These are phyloP conservation scores for Myripristis jacobus DNA, from an alignment of 2,797 vertebrate species.

Conservation along the genomic window DNA sequence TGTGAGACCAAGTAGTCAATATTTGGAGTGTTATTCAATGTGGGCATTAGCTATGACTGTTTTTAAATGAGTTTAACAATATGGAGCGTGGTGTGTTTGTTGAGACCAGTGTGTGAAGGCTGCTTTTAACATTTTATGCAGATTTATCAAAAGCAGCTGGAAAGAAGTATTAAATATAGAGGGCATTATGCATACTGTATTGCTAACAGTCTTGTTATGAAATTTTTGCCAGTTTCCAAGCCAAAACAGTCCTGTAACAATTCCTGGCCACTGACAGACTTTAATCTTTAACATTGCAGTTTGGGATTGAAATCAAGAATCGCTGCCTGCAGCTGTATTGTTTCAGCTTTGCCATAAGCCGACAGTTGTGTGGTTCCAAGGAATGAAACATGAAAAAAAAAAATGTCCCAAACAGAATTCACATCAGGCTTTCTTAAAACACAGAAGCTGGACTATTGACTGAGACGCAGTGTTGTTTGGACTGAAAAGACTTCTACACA, in stretches of 20 bases:
- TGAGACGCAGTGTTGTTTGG: neutral
- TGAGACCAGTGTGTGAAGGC: neutral
- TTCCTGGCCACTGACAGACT: constrained; percentile 16
- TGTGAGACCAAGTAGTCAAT: constrained; percentile 5
- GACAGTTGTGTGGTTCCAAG: constrained; percentile 21
- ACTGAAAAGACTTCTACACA: constrained; percentile 1
- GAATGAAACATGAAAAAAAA: constrained; percentile 18
- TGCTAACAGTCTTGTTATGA: constrained; percentile 4
- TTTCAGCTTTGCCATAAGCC: constrained; percentile 25
- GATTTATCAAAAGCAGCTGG: neutral
- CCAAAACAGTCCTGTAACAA: constrained; percentile 19
- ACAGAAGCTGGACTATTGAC: neutral
- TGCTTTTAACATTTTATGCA: neutral
- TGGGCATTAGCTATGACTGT: neutral
- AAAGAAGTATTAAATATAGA: neutral
- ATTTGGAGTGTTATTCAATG: too few relatives aligned
- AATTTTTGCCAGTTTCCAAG: constrained; percentile 15
- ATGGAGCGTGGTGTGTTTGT: neutral
- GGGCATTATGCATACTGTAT: neutral
- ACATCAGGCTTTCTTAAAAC: constrained; percentile 12
- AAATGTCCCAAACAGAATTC: constrained; percentile 14
- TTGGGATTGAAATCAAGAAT: constrained; percentile 24
- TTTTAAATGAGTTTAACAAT: constrained; percentile 9
- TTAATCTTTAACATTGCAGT: constrained; percentile 39
- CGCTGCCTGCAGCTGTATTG: constrained; percentile 19